phyloP scores from a whole-genome alignment of 1,140 invertebrate genomes.

The Drosophila oshimai region DNA sequence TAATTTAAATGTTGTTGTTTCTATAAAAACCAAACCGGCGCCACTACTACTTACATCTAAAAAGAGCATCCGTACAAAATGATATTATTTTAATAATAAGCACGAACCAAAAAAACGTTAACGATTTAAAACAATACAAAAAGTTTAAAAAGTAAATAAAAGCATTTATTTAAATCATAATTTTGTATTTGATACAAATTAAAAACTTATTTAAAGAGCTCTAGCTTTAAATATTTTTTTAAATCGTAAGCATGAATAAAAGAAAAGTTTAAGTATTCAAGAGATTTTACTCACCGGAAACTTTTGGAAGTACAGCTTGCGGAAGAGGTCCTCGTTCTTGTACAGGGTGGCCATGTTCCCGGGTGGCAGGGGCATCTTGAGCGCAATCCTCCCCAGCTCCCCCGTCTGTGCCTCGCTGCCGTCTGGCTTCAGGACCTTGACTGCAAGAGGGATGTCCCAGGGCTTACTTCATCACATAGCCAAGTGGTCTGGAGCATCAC shows the following conservation, averaged over 20 bases:
- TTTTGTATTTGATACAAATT: no score
- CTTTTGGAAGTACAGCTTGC: slow-evolving; percentile 90
- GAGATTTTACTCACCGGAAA: slow-evolving; percentile 87
- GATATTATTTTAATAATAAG: no score
- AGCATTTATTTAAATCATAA: no score
- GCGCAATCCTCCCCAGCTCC: slow-evolving; percentile 92
- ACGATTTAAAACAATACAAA: no score
- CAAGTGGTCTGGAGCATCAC: slow-evolving; percentile 35
- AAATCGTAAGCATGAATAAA: no score
- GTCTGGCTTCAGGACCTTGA: slow-evolving; percentile 89
- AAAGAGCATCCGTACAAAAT: no score
- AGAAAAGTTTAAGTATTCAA: background rate
- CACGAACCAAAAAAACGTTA: no score
- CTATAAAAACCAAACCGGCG: no score
- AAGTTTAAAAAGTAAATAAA: no score
- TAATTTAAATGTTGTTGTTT: no score
- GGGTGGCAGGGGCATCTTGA: slow-evolving; percentile 94
- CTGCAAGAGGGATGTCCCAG: slow-evolving; percentile 83
- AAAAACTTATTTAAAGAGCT: no score
- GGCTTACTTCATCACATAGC: background rate
- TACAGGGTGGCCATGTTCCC: slow-evolving; percentile 93
- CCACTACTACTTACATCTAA: no score
- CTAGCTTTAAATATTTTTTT: background rate
- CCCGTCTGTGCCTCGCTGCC: slow-evolving; percentile 86
- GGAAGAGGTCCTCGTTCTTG: slow-evolving; percentile 91